A percentile compares a stretch with the other conserved stretches of the same genome.
Evolutionary conservation across 2,888 invertebrate genomes (phyloP).

Genomic region (Mesopsocus fuscifrons): DNA sequence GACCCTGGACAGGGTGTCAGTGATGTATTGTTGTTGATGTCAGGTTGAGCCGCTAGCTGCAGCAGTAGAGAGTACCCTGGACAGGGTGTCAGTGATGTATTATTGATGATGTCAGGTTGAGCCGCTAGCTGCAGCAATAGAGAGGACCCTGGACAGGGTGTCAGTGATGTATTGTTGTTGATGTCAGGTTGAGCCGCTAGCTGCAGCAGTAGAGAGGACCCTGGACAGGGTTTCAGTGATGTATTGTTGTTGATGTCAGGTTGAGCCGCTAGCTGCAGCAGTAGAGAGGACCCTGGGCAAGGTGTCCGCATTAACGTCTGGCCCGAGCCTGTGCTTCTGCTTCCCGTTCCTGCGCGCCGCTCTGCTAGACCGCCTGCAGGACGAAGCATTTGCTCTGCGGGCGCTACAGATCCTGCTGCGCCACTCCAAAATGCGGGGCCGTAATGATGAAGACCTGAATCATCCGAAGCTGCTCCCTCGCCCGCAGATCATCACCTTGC

Average conservation of each 20-base stretch:
- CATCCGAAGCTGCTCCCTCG: constrained; percentile 66
- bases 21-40: too few relatives aligned
- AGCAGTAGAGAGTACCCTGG: constrained; percentile 44
- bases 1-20: constrained; percentile 37
- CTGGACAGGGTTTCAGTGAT: constrained; percentile 35
- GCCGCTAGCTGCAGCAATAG: constrained; percentile 37
- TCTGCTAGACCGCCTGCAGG: constrained; percentile 27
- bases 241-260: too few relatives aligned
- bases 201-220: constrained; percentile 40
- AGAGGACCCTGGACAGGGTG: constrained; percentile 40
- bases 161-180: too few relatives aligned
- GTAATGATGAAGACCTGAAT: constrained; percentile 31
- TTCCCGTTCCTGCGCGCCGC: constrained; percentile 58
- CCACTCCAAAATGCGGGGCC: constrained; percentile 46
- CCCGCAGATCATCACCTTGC: constrained; percentile 57
- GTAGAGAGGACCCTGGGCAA: constrained; percentile 41
- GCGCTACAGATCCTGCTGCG: constrained; percentile 45
- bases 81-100: constrained; percentile 31
- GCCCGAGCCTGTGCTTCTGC: constrained; percentile 63
- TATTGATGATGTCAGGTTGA: too few relatives aligned
- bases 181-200: constrained; percentile 46
- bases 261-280: constrained; percentile 41
- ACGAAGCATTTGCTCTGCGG: constrained; percentile 35
- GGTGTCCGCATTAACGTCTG: constrained; percentile 29
- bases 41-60: constrained; percentile 42